phyloP scores from a whole-genome alignment of 2,113 vertebrate species.

The Camelus bactrianus region DNA sequence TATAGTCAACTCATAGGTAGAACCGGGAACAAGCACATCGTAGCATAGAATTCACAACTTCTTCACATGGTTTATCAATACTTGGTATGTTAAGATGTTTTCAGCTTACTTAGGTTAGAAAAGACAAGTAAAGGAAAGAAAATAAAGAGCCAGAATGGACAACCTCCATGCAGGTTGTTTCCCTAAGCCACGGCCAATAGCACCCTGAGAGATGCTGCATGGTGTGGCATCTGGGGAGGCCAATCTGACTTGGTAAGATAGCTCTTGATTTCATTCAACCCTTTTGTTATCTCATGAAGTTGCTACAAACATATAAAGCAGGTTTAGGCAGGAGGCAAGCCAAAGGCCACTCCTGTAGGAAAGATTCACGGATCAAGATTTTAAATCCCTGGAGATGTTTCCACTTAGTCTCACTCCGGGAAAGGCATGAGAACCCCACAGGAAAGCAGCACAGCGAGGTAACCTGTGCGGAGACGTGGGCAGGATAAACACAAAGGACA shows the following conservation, averaged over 20 bases:
- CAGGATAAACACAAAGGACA: not conserved
- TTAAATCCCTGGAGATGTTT: not conserved
- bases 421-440: not conserved
- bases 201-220: accelerated
- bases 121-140: not conserved
- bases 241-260: not conserved
- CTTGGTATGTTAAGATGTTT: not conserved
- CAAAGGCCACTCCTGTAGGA: not conserved
- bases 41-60: not conserved
- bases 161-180: accelerated
- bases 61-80: not conserved
- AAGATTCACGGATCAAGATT: not conserved
- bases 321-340: not conserved
- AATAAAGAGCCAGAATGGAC: not conserved
- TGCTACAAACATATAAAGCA: not conserved
- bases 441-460: not conserved
- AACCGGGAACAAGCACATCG: not conserved
- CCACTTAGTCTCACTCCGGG: not conserved
- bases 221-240: not conserved
- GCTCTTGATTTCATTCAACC: not conserved
- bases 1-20: not conserved
- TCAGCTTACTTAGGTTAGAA: not conserved
- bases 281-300: not conserved
- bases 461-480: not conserved
- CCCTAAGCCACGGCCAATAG: accelerated